Base-by-base conservation (phyloP, 2,888 invertebrate genomes). In the Thecocarcelia acutangulata region DNA sequence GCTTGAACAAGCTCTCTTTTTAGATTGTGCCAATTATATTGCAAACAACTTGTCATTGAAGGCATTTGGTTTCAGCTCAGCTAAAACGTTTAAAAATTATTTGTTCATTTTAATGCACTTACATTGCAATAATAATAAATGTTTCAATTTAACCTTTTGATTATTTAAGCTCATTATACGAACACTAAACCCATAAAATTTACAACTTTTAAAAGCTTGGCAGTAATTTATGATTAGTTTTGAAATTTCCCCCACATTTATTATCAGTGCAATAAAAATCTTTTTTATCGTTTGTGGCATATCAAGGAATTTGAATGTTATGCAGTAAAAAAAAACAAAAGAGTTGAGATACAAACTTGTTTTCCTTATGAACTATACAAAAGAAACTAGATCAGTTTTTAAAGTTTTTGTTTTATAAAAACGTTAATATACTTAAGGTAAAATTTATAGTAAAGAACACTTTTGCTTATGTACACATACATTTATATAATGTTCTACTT, bases 401-500 rank as follows among this genome's bases (percentile, higher is more conserved):
- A 19, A 15, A 21, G 12, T 8, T 5, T 12, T 5, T n/a, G 11
- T 33, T 52, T 52, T 44, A 15, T 13, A 59, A 59, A 33, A 33
- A 2, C 2, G 40, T 37, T 46, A 13, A 44, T 12, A 12, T 61
- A 28, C 13, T 17, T 9, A 58, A 59, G 44, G 15, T 3, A 13
- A 15, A 15, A 46, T 0, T 19, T 4, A 66, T 19, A 64, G 33
- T 44, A 37, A 37, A 21, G 21, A n/a, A 21, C 15, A 13, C 12
- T 24, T 21, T 44, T 68, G 44, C 15, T 6, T 21, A 50, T 40
- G 24, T n/a, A n/a, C n/a, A n/a, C 54, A 72, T 79, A 50, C 54
- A 59, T 73, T 76, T 74, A 74, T 73, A 83, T 79, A 21, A 52
- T 70, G 73, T 77, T 77, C 80, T 70, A 80, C 44, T 83, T 78